Conservation (phyloP, 2,888 invertebrate genomes). For the Chaetogeoica ovagalla region DNA sequence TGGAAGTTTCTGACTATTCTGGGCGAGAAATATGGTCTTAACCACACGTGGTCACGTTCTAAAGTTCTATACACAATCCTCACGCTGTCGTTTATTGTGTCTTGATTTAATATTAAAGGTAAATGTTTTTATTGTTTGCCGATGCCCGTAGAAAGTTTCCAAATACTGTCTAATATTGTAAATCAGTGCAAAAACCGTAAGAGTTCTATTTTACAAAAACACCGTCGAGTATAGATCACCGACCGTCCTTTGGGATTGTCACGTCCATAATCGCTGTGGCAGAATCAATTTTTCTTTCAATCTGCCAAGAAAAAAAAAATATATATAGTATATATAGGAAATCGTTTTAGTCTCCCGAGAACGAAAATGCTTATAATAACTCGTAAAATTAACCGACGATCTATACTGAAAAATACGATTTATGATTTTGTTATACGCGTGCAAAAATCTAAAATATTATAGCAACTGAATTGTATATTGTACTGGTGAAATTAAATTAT, state of each 20-base stretch:
- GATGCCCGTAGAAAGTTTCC: slow-evolving; percentile 13
- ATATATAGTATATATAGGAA: neutral
- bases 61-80: neutral
- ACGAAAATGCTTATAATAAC: slow-evolving; percentile 4
- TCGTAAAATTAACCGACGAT: slow-evolving; percentile 6
- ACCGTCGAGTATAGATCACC: slow-evolving; percentile 36
- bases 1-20: neutral
- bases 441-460: neutral
- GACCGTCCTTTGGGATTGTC: slow-evolving; percentile 24
- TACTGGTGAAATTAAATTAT: no score
- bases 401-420: neutral
- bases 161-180: slow-evolving; percentile 24
- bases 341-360: slow-evolving; percentile 25
- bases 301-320: slow-evolving; percentile 6
- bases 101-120: slow-evolving; percentile 19
- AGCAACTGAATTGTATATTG: no score
- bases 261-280: slow-evolving; percentile 25
- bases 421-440: neutral
- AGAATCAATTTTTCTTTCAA: slow-evolving; percentile 43
- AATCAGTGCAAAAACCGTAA: slow-evolving; percentile 26
- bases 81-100: neutral
- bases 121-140: slow-evolving; percentile 13
- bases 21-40: neutral
- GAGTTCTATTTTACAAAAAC: slow-evolving; percentile 24
- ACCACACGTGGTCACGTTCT: neutral